Percentiles rank a stretch among this genome's conserved stretches.
phyloP scores from a whole-genome alignment of 2,797 vertebrate species.

The Etheostoma perlongum region DNA sequence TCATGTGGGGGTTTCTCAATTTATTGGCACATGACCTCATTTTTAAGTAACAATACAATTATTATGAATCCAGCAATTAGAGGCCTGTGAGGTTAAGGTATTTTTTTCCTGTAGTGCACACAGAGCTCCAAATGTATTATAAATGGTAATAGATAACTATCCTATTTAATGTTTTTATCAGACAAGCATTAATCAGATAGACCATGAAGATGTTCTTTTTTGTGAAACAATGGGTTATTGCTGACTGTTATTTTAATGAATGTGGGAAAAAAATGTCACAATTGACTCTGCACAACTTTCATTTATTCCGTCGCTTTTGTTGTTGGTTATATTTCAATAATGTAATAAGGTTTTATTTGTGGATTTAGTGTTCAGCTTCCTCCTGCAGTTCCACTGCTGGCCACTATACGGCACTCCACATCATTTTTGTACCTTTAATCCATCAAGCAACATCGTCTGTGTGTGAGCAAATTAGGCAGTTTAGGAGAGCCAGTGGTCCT shows the following conservation, averaged over 20 bases:
- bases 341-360: neutral
- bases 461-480: conserved; percentile 77
- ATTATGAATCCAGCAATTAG: neutral
- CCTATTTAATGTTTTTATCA: neutral
- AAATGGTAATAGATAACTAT: neutral
- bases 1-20: conserved; percentile 35
- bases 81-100: neutral
- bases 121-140: neutral
- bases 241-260: neutral
- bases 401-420: conserved; percentile 77
- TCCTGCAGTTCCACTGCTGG: conserved; percentile 63
- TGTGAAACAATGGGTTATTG: neutral
- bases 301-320: neutral
- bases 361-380: conserved; percentile 9
- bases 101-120: neutral
- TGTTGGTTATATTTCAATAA: neutral
- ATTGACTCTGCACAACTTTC: neutral
- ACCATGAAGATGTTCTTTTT: neutral
- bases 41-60: neutral
- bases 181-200: neutral
- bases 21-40: neutral
- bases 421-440: conserved; percentile 58
- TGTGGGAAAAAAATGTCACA: neutral
- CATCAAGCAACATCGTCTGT: conserved; percentile 49
- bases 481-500: conserved; percentile 76